Base-by-base conservation (phyloP, 2,797 vertebrate genomes). In the Poecilia wingei region DNA sequence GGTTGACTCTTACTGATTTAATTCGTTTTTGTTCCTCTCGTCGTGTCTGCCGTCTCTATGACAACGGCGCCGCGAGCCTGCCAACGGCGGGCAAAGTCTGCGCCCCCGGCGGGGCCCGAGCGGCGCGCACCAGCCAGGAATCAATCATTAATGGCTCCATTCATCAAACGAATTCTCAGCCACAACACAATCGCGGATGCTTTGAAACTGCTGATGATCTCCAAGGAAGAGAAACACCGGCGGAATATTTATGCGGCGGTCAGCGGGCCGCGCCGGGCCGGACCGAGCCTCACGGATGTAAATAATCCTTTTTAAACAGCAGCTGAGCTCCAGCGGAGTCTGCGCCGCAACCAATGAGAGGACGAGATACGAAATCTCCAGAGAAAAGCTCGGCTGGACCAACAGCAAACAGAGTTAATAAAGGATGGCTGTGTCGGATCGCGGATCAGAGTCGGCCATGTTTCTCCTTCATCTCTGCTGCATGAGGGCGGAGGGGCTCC, bases 121-220 rank as follows among this genome's bases (percentile, higher is more conserved):
- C 6, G 66, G 75, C 72, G 71, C 72, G 36, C 75, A 41, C 74
- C 69, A 39, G 64, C 72, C 75, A 74, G 83, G 85, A 83, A 89
- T 88, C 89, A 87, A 89, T 87, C 81, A 83, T 6, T 53, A 86
- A 80, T 79, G 84, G 87, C 83, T 82, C 75, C 66, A 78, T 88
- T 88, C 79, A 77, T 79, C 39, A 70, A 88, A 88, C 78, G 66
- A 75, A 84, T 79, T 79, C 79, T 74, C 72, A 16, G 33, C 66
- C 80, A 68, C 68, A 39, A 28, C 8, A 64, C 57, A 22, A 72
- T 72, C 78, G 73, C 72, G 70, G 76, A 86, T 66, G 83, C 83
- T 74, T 14, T 66, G 76, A 82, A 89, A 86, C 74, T 73, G 82
- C 57, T 55, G 72, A 64, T 59, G 79, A 84, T 81, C 80, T 82